Conservation (phyloP, 2,113 vertebrate species). For the Hystrix cristata region DNA sequence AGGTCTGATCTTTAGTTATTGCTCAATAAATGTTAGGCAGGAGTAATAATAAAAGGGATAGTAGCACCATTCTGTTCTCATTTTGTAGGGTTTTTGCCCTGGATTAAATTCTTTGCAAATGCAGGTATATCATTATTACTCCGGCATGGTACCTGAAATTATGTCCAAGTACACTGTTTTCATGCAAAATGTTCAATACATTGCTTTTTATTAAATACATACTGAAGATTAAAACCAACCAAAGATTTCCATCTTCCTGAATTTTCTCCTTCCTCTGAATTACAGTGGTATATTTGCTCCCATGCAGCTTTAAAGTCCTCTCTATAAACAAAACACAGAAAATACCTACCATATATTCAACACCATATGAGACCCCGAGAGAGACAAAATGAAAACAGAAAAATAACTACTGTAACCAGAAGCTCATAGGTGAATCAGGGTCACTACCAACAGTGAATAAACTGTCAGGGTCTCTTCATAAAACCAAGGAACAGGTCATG, state of each 20-base stretch:
- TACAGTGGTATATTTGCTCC: neutral
- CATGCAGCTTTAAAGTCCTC: neutral
- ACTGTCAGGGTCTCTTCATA: neutral
- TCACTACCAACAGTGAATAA: neutral
- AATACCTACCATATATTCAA: neutral
- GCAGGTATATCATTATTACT: neutral
- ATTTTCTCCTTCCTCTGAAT: neutral
- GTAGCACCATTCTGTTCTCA: neutral
- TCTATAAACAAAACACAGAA: neutral
- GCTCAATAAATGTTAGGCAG: neutral
- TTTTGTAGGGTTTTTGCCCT: neutral
- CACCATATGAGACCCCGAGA: neutral
- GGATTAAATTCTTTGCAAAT: neutral
- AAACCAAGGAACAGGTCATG: neutral
- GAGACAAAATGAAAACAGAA: slow-evolving; percentile 19
- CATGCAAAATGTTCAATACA: neutral
- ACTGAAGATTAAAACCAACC: slow-evolving; percentile 5
- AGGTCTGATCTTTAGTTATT: neutral
- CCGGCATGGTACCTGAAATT: neutral
- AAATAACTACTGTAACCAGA: neutral
- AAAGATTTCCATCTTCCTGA: neutral
- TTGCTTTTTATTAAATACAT: neutral
- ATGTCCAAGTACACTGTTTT: neutral
- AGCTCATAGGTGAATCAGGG: neutral
- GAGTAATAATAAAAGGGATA: neutral